A percentile compares a stretch with the other conserved stretches of the same genome.
phyloP scores from a whole-genome alignment of 2,797 vertebrate genomes.

The Molossus alvarezi region DNA sequence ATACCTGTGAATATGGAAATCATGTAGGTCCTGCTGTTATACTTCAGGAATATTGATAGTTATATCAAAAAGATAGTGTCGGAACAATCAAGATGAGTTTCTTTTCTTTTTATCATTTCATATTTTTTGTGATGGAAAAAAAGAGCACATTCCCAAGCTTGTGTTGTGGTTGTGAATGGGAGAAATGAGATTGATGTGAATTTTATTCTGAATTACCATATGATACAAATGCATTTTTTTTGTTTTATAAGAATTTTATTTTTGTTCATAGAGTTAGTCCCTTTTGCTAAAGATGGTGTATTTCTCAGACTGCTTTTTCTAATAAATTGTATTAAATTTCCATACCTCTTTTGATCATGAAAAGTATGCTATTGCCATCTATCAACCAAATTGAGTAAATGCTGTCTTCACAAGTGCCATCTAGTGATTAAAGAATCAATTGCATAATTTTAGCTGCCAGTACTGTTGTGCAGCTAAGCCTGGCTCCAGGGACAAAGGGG shows the following conservation, averaged over 20 bases:
- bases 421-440: neutral
- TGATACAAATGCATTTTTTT: neutral
- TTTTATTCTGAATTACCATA: neutral
- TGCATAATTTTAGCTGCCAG: neutral
- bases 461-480: neutral
- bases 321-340: neutral
- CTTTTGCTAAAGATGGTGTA: neutral
- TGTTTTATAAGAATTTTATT: neutral
- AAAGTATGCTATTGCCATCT: neutral
- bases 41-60: neutral
- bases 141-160: neutral
- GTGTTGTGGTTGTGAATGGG: neutral
- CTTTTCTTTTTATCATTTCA: neutral
- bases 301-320: neutral
- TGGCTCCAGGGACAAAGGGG: neutral
- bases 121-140: constrained; percentile 22
- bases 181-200: neutral
- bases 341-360: neutral
- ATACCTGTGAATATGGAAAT: neutral
- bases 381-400: neutral
- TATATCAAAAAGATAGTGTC: neutral
- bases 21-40: neutral
- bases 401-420: neutral
- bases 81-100: neutral
- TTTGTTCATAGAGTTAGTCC: neutral